These are phyloP conservation scores for Sebastes itinus DNA, from an alignment of 2,797 vertebrate species.

Conservation along the genomic window DNA sequence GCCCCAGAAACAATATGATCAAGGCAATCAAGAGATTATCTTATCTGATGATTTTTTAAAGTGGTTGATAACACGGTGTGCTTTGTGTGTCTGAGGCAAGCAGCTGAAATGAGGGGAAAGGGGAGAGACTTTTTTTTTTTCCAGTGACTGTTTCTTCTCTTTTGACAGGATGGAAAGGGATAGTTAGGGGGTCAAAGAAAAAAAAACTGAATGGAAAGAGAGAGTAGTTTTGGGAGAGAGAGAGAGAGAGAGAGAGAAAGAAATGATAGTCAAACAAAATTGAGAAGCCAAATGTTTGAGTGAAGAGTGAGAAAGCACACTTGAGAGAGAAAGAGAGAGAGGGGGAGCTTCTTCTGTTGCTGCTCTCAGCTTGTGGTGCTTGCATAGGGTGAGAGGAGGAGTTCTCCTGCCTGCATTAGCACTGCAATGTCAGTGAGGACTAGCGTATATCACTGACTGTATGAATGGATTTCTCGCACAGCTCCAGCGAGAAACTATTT, in stretches of 20 bases:
- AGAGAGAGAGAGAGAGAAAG: constrained; percentile 8
- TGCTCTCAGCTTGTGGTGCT: constrained; percentile 45
- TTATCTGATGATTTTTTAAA: constrained; percentile 49
- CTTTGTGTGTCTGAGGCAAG: constrained; percentile 24
- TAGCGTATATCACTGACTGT: constrained; percentile 57
- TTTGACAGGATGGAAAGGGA: constrained; percentile 17
- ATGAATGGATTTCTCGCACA: constrained; percentile 67
- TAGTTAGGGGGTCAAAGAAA: constrained; percentile 21
- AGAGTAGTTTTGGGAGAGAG: constrained; percentile 3
- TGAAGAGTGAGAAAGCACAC: not conserved
- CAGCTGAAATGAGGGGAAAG: not conserved
- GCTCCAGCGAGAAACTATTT: constrained; percentile 59
- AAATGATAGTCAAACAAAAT: constrained; percentile 54
- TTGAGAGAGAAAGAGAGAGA: not conserved
- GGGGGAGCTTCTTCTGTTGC: not conserved
- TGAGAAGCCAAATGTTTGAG: constrained; percentile 50
- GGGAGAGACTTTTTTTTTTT: not conserved
- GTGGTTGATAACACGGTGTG: constrained; percentile 28
- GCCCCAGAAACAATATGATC: constrained; percentile 58
- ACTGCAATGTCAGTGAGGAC: constrained; percentile 81
- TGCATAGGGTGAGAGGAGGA: constrained; percentile 46
- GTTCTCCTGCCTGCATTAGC: constrained; percentile 68
- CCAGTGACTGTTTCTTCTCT: constrained; percentile 7
- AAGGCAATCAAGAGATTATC: constrained; percentile 60
- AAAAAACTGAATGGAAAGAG: constrained; percentile 20